These are phyloP conservation scores for Phrynosoma platyrhinos DNA, from an alignment of 2,113 vertebrate genomes.

Conservation along the genomic window DNA sequence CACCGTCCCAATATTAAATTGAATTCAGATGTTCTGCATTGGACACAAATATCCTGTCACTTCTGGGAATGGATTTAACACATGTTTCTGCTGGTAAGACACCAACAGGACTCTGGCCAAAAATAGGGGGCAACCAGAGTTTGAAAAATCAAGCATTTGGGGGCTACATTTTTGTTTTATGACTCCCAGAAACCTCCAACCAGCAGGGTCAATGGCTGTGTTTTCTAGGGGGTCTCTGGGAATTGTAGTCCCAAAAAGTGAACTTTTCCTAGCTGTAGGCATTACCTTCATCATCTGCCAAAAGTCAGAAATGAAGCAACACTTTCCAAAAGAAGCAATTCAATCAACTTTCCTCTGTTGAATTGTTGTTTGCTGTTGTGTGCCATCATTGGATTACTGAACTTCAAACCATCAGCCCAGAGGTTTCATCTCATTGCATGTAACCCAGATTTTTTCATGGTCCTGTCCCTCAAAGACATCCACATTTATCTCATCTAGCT, in stretches of 20 bases:
- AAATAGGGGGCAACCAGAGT: too few relatives aligned
- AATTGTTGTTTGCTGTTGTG: slow-evolving; percentile 20
- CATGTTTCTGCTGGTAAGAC: too few relatives aligned
- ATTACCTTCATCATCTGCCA: neutral
- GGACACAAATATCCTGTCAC: too few relatives aligned
- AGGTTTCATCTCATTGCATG: slow-evolving; percentile 61
- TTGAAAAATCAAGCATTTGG: too few relatives aligned
- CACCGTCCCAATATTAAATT: too few relatives aligned
- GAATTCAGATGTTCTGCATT: too few relatives aligned
- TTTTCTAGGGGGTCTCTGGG: neutral
- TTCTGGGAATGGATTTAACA: too few relatives aligned
- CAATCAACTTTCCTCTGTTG: slow-evolving; percentile 6
- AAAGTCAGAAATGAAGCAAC: neutral
- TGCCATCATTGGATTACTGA: too few relatives aligned
- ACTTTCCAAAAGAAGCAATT: neutral
- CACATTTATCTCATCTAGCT: slow-evolving; percentile 28
- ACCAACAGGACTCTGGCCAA: too few relatives aligned
- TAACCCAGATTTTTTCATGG: slow-evolving; percentile 56
- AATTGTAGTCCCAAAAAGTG: neutral
- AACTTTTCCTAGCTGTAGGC: neutral
- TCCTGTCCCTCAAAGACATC: slow-evolving; percentile 5
- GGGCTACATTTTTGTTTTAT: too few relatives aligned
- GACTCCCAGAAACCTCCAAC: neutral
- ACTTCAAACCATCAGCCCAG: slow-evolving; percentile 67
- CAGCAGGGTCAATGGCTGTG: neutral